These are phyloP conservation scores for Nylanderia fulva DNA, from an alignment of 1,140 invertebrate genomes.

Conservation along the genomic window DNA sequence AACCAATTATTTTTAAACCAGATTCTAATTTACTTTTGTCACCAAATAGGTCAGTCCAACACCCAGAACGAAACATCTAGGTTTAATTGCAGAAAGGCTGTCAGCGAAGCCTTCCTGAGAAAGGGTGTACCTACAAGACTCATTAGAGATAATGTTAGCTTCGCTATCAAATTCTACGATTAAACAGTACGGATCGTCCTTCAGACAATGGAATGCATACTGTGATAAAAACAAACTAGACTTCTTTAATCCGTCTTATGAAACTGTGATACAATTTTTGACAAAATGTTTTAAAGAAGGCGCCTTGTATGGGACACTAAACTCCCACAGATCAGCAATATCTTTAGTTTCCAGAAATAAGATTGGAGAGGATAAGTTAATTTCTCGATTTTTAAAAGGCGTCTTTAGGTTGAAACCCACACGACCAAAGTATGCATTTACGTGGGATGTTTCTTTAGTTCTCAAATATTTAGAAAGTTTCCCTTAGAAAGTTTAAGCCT, in stretches of 20 bases:
- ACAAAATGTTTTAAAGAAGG: not conserved
- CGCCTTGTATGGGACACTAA: not conserved
- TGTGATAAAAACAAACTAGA: not conserved
- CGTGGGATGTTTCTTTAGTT: slow-evolving; percentile 15
- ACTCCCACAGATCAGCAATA: not conserved
- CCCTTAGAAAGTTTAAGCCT: too few relatives aligned
- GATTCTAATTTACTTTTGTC: not conserved
- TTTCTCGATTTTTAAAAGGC: slow-evolving; percentile 13
- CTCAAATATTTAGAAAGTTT: not conserved
- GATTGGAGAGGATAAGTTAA: not conserved
- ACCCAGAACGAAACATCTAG: not conserved
- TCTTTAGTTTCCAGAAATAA: slow-evolving; percentile 12
- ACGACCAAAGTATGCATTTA: slow-evolving; percentile 15
- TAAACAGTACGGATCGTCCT: not conserved
- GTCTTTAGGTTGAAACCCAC: slow-evolving; percentile 11
- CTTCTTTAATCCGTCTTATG: not conserved
- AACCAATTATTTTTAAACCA: not conserved
- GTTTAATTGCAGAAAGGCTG: not conserved
- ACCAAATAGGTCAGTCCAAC: not conserved
- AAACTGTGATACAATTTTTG: not conserved
- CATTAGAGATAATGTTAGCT: not conserved
- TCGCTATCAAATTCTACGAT: not conserved
- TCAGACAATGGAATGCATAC: not conserved
- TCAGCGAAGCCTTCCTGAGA: not conserved
- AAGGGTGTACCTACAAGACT: not conserved